A percentile compares a stretch with the other conserved stretches of the same genome.
Evolutionary conservation across 2,888 invertebrate genomes (phyloP).

Genomic region (Chrysodeixis includens): DNA sequence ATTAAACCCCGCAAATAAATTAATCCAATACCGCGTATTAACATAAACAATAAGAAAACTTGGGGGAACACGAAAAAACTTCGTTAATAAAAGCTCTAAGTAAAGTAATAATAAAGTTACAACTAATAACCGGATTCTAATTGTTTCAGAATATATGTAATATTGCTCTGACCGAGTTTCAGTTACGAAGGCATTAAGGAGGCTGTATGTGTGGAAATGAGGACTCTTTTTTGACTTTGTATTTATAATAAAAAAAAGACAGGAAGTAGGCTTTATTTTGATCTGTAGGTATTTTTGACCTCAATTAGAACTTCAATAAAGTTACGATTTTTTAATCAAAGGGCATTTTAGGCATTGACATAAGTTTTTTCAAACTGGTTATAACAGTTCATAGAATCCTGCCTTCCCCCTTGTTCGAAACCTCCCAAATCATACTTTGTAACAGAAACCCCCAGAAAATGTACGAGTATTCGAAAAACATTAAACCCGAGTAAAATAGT

Average conservation of each 20-base stretch:
- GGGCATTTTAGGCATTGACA: too few relatives aligned
- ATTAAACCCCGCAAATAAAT: not conserved
- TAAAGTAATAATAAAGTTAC: conserved; percentile 38
- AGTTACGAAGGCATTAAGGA: not conserved
- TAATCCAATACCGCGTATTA: not conserved
- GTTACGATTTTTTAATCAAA: too few relatives aligned
- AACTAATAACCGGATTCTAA: conserved; percentile 2
- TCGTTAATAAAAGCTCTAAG: conserved; percentile 37
- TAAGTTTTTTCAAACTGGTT: too few relatives aligned
- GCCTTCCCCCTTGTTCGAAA: not conserved
- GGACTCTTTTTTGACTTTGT: too few relatives aligned
- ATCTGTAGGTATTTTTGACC: too few relatives aligned
- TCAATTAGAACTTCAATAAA: too few relatives aligned
- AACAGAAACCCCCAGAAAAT: conserved; percentile 23
- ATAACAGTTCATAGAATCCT: too few relatives aligned
- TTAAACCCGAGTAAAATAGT: conserved; percentile 58
- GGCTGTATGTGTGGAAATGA: not conserved
- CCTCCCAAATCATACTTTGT: conserved; percentile 17
- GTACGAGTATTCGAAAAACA: conserved; percentile 58
- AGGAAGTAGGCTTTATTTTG: too few relatives aligned
- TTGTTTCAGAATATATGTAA: conserved; percentile 22
- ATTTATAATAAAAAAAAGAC: too few relatives aligned
- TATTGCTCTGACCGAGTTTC: not conserved
- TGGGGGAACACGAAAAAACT: conserved; percentile 20
- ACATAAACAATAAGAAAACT: conserved; percentile 5